These are phyloP conservation scores for Echiichthys vipera DNA, from an alignment of 2,797 vertebrate species.

Conservation along the genomic window DNA sequence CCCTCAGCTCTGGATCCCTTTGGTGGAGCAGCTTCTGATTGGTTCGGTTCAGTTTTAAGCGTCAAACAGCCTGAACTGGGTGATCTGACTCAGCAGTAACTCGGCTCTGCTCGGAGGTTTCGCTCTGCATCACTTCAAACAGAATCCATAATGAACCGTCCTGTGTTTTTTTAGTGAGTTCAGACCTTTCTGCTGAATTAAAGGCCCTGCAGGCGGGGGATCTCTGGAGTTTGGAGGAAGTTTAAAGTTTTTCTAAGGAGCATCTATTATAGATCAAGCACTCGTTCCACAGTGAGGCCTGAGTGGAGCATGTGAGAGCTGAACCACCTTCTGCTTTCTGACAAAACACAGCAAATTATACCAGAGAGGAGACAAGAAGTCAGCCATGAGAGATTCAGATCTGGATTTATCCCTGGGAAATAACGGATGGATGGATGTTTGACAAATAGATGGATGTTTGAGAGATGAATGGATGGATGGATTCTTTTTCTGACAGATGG, in stretches of 20 bases:
- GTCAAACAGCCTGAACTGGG: not conserved
- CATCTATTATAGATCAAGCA: constrained; percentile 48
- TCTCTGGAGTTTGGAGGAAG: constrained; percentile 31
- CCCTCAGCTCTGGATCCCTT: not conserved
- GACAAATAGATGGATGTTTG: too few relatives aligned
- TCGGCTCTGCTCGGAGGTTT: constrained; percentile 6
- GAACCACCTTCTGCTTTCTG: not conserved
- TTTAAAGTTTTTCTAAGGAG: constrained; percentile 18
- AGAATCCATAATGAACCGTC: constrained; percentile 29
- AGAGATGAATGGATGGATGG: not conserved
- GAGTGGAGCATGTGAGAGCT: constrained; percentile 5
- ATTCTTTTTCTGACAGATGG: too few relatives aligned
- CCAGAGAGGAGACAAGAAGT: not conserved
- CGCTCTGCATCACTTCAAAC: constrained; percentile 52
- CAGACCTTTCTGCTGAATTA: constrained; percentile 3
- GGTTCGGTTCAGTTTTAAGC: not conserved
- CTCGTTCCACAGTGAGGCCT: not conserved
- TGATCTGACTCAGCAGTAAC: constrained; percentile 39
- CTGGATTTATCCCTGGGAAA: too few relatives aligned
- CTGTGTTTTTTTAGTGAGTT: not conserved
- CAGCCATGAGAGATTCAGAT: too few relatives aligned
- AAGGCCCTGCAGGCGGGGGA: constrained; percentile 30
- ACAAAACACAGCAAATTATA: not conserved
- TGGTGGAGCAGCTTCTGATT: not conserved
- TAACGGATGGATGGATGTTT: too few relatives aligned